Evolutionary conservation across 2,113 vertebrate genomes (phyloP).

Genomic region (Zapus hudsonius): DNA sequence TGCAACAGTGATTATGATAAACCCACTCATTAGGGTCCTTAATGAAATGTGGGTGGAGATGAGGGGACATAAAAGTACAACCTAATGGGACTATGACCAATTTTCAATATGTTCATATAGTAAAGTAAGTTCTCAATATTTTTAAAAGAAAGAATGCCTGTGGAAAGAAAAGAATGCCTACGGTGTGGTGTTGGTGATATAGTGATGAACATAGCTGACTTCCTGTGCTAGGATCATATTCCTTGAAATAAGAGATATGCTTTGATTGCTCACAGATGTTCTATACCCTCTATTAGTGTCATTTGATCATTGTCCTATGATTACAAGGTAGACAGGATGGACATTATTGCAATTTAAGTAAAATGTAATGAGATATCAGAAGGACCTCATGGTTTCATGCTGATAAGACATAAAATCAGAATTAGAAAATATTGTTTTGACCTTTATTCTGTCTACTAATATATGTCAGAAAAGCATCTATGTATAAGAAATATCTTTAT

Average conservation of each 20-base stretch:
- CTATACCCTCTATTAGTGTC: not conserved
- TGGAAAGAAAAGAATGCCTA: too few species aligned
- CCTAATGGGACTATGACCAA: too few species aligned
- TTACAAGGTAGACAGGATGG: not conserved
- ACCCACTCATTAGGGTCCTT: too few species aligned
- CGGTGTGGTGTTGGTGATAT: too few species aligned
- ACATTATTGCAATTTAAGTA: not conserved
- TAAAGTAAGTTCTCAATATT: too few species aligned
- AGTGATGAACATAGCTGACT: too few species aligned
- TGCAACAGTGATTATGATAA: too few species aligned
- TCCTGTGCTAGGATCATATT: not conserved
- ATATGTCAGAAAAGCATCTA: not conserved
- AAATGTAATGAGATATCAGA: not conserved
- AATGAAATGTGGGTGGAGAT: too few species aligned
- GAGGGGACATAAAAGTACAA: too few species aligned
- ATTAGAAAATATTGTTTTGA: not conserved
- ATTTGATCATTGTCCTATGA: not conserved
- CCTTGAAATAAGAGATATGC: not conserved
- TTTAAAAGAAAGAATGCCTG: too few species aligned
- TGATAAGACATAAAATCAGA: not conserved
- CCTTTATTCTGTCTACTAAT: not conserved
- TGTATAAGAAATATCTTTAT: not conserved
- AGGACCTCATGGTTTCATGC: not conserved
- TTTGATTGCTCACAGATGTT: not conserved
- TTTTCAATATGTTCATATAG: too few species aligned